Percentiles rank a stretch among this genome's conserved stretches.
Evolutionary conservation across 2,797 vertebrate genomes (phyloP).

Genomic region (Chaetodon trifasciatus): DNA sequence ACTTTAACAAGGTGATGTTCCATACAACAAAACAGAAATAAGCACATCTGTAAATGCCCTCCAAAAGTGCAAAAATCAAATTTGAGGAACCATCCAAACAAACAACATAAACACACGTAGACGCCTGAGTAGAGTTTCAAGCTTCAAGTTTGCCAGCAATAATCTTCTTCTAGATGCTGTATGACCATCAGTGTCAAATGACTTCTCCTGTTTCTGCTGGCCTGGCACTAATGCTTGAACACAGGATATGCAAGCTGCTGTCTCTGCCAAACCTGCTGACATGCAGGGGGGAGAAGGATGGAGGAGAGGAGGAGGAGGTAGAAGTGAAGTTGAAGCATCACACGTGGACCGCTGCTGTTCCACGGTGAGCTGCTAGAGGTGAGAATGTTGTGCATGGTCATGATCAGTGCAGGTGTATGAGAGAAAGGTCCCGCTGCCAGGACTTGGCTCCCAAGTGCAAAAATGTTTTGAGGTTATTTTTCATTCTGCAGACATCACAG

Average conservation of each 20-base stretch:
- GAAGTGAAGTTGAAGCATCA: constrained; percentile 53
- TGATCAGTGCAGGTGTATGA: constrained; percentile 1
- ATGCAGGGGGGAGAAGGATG: constrained; percentile 46
- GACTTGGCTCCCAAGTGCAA: constrained; percentile 16
- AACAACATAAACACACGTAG: constrained; percentile 13
- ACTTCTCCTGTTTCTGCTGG: constrained; percentile 83
- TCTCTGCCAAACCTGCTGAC: constrained; percentile 79
- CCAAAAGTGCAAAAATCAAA: constrained; percentile 7
- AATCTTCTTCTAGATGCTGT: constrained; percentile 60
- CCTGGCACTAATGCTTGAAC: constrained; percentile 72
- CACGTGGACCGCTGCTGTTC: constrained; percentile 61
- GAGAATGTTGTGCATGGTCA: constrained; percentile 67
- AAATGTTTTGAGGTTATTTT: constrained; percentile 45
- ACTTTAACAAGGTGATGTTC: neutral
- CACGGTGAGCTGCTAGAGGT: constrained; percentile 55
- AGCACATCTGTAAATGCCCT: constrained; percentile 4
- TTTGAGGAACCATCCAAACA: constrained; percentile 17
- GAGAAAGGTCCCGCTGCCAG: constrained; percentile 20
- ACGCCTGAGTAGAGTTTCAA: constrained; percentile 29
- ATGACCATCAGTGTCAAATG: constrained; percentile 67
- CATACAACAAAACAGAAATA: constrained; percentile 2
- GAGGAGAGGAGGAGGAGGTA: constrained; percentile 29
- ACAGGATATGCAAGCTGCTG: constrained; percentile 76
- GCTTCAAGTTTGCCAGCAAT: constrained; percentile 22
- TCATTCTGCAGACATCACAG: constrained; percentile 55